Evolutionary conservation across 2,113 vertebrate genomes (phyloP).

Genomic region (Atlantisia rogersi): DNA sequence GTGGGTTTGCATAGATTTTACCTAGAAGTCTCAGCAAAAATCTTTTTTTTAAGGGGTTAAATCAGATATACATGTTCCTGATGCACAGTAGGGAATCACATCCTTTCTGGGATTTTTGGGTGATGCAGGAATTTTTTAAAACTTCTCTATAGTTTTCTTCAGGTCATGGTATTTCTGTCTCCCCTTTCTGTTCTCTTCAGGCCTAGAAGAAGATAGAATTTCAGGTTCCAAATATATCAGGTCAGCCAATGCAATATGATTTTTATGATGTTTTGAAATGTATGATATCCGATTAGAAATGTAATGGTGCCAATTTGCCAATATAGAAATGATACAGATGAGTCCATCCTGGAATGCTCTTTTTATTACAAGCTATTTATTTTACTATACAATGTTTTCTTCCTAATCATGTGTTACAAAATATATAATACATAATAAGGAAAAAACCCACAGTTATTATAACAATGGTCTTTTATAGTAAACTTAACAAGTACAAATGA

Average conservation of each 20-base stretch:
- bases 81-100: not conserved
- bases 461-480: not conserved
- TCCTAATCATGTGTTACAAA: not conserved
- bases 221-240: not conserved
- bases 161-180: not conserved
- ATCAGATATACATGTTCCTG: not conserved
- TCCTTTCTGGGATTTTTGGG: not conserved
- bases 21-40: not conserved
- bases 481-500: not conserved
- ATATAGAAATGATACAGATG: not conserved
- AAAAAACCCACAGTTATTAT: not conserved
- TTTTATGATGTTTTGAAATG: not conserved
- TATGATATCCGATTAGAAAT: not conserved
- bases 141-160: not conserved
- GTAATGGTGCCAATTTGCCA: not conserved
- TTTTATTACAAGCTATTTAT: not conserved
- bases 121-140: not conserved
- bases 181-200: not conserved
- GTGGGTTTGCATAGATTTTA: not conserved
- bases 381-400: not conserved
- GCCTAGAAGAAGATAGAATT: not conserved
- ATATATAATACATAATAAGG: not conserved
- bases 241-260: not conserved
- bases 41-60: not conserved
- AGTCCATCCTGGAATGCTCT: fast-evolving